Conservation (phyloP, 2,888 invertebrate genomes). For the Sinhomidia bicolor region DNA sequence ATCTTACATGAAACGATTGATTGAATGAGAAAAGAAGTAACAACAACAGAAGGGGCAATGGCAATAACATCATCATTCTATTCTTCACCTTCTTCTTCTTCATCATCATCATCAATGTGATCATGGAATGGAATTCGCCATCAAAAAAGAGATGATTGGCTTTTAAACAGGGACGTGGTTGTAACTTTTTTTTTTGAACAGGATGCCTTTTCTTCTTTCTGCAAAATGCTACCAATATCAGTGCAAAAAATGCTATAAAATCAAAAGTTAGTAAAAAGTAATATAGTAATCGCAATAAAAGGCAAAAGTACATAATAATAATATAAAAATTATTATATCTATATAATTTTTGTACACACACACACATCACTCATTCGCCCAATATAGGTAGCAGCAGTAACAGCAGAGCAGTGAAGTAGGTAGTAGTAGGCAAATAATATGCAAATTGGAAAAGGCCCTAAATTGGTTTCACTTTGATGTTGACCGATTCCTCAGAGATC, state of each 20-base stretch:
- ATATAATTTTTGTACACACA: constrained; percentile 6
- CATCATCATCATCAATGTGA: not conserved
- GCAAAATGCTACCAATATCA: constrained; percentile 22
- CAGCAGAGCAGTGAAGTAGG: no score
- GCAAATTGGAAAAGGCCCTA: constrained; percentile 78
- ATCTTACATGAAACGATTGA: constrained; percentile 8
- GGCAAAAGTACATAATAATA: constrained; percentile 43
- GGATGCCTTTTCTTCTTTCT: constrained; percentile 48
- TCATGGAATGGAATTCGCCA: constrained; percentile 23
- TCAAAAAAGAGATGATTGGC: constrained; percentile 48
- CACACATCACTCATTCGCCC: constrained; percentile 8
- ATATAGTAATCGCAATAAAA: constrained; percentile 53
- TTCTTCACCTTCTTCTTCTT: not conserved
- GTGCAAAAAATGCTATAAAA: not conserved
- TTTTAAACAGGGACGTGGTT: constrained; percentile 64
- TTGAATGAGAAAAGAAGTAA: constrained; percentile 34
- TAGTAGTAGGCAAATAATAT: constrained; percentile 75
- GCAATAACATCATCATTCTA: constrained; percentile 25
- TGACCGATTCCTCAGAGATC: constrained; percentile 70
- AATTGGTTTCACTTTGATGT: constrained; percentile 79
- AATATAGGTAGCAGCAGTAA: constrained; percentile 13
- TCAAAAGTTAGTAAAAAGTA: constrained; percentile 37
- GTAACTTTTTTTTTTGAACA: constrained; percentile 5
- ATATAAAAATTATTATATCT: constrained; percentile 47
- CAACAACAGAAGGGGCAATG: constrained; percentile 19